A percentile compares a stretch with the other conserved stretches of the same genome.
phyloP scores from a whole-genome alignment of 2,888 invertebrate species.

The Ashinkailepas kermadecensis region DNA sequence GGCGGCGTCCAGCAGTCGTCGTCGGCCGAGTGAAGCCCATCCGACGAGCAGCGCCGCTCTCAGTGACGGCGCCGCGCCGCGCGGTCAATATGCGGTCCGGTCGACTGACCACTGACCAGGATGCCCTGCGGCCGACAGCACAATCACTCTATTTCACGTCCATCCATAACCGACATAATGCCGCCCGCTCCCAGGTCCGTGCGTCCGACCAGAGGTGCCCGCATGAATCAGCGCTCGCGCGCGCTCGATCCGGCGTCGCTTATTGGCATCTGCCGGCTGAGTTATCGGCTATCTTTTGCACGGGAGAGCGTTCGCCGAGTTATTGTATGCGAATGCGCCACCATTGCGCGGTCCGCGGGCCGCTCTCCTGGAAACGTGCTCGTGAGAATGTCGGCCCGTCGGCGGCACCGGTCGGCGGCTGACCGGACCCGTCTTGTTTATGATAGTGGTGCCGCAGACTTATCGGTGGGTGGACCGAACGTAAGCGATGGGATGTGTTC shows the following conservation, averaged over 20 bases:
- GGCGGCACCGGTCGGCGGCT: not conserved
- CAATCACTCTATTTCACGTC: slow-evolving; percentile 9
- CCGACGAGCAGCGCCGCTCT: too few relatives aligned
- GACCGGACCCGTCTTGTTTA: not conserved
- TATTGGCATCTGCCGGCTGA: not conserved
- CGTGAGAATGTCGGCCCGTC: not conserved
- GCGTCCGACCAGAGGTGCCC: not conserved
- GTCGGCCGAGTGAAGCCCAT: too few relatives aligned
- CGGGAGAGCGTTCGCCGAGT: not conserved
- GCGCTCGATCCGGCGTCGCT: not conserved
- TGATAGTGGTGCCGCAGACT: not conserved
- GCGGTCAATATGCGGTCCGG: not conserved
- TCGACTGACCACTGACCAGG: too few relatives aligned
- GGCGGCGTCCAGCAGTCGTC: not conserved
- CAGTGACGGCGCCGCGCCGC: not conserved
- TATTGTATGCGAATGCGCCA: not conserved
- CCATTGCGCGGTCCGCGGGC: not conserved
- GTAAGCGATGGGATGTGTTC: slow-evolving; percentile 15
- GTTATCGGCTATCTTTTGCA: not conserved
- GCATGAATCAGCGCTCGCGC: not conserved
- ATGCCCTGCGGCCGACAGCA: not conserved
- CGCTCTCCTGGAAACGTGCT: not conserved
- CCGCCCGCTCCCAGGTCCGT: not conserved
- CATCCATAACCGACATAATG: not conserved
- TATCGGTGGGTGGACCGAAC: not conserved